Conservation (phyloP, 2,888 invertebrate genomes). For the Nineta flava region DNA sequence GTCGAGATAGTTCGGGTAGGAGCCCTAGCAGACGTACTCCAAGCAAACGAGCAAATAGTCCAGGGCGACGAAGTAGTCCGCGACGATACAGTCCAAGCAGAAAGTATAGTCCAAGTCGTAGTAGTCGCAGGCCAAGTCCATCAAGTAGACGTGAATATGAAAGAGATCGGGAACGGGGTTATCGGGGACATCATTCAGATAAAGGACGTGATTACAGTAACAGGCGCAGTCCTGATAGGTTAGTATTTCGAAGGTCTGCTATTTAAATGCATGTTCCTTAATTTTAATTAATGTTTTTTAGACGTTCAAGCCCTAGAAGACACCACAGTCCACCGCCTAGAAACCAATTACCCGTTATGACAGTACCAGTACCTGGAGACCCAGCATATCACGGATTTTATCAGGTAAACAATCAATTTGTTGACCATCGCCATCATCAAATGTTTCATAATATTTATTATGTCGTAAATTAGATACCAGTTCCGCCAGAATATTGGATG, state of each 20-base stretch:
- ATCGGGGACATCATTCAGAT: not conserved
- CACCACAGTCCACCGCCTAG: not conserved
- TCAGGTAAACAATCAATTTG: not conserved
- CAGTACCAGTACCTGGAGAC: not conserved
- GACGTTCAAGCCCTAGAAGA: not conserved
- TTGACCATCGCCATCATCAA: not conserved
- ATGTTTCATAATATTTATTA: not conserved
- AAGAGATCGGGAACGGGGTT: not conserved
- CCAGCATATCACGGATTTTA: not conserved
- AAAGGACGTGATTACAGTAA: not conserved
- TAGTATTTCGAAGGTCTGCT: not conserved
- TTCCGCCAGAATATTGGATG: constrained; percentile 3
- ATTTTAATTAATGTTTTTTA: not conserved
- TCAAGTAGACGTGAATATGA: constrained; percentile 1
- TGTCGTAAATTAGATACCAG: not conserved
- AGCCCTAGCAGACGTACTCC: not conserved
- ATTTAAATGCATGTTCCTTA: not conserved
- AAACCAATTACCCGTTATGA: not conserved
- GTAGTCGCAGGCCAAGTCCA: not conserved
- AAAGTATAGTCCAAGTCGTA: not conserved
- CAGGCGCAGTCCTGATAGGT: not conserved
- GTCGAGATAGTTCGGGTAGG: not conserved
- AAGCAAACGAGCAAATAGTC: not conserved
- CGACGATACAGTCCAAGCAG: not conserved
- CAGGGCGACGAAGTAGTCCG: not conserved